Percentiles rank a stretch among this genome's conserved stretches.
Conservation (phyloP, 2,797 vertebrate genomes). For the Aplochiton taeniatus region DNA sequence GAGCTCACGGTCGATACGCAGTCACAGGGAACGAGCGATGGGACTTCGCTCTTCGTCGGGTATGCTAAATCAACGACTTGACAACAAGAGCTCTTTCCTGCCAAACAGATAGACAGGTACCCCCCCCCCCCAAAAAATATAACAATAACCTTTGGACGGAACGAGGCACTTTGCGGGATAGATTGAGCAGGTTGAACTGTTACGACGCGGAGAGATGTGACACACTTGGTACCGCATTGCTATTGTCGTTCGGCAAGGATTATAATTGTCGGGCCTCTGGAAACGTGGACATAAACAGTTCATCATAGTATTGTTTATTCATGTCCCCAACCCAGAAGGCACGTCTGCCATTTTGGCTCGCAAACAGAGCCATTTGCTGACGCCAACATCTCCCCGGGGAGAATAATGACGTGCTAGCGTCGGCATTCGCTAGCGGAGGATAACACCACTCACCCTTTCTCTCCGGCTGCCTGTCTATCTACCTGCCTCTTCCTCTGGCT, state of each 20-base stretch:
- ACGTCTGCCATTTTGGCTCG: conserved; percentile 12
- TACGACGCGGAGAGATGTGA: no score
- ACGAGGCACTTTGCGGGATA: no score
- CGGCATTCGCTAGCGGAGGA: conserved; percentile 2
- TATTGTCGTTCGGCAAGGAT: conserved; percentile 29
- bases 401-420: conserved; percentile 13
- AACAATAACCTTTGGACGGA: no score
- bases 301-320: conserved; percentile 17
- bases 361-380: conserved; percentile 13
- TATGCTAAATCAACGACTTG: conserved; percentile 57
- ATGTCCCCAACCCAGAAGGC: conserved; percentile 8
- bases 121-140: no score
- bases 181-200: no score
- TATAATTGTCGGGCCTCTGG: no score
- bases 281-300: neutral
- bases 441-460: neutral
- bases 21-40: no score
- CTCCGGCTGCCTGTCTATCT: neutral
- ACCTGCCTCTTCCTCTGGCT: neutral
- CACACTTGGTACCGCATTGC: conserved; percentile 10
- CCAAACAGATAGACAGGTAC: conserved; percentile 43
- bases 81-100: conserved; percentile 45
- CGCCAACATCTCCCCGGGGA: neutral
- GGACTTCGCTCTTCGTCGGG: conserved; percentile 35
- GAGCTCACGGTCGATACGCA: no score